Evolutionary conservation across 2,113 vertebrate genomes (phyloP).

Genomic region (Hucho hucho): DNA sequence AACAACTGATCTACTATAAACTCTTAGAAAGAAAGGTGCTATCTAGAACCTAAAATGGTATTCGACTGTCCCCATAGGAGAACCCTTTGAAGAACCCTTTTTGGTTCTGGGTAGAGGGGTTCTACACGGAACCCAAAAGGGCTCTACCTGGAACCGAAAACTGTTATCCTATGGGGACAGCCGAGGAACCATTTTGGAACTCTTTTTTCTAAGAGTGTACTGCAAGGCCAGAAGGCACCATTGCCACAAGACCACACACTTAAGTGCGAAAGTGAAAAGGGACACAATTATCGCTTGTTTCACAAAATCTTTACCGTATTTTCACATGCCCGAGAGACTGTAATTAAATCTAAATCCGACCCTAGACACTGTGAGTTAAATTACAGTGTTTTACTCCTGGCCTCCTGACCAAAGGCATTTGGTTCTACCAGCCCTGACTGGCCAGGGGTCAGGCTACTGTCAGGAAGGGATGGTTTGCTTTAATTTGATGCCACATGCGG

Average conservation of each 20-base stretch:
- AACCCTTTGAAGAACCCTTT: no score
- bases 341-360: constrained; percentile 73
- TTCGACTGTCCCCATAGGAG: no score
- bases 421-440: constrained; percentile 38
- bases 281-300: constrained; percentile 54
- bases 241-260: constrained; percentile 8
- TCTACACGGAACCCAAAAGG: no score
- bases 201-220: no score
- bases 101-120: no score
- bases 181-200: no score
- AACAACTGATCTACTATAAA: no score
- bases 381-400: constrained; percentile 63
- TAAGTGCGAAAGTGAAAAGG: constrained; percentile 58
- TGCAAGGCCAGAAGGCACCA: not conserved
- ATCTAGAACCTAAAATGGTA: no score
- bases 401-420: constrained; percentile 42
- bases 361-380: constrained; percentile 60
- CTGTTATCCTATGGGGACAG: no score
- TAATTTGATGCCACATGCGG: constrained; percentile 31
- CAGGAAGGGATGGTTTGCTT: constrained; percentile 34
- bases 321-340: constrained; percentile 52
- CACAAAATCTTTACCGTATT: constrained; percentile 46
- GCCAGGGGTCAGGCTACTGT: constrained; percentile 42
- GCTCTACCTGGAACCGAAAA: no score
- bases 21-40: no score